These are phyloP conservation scores for Cygnus atratus DNA, from an alignment of 2,113 vertebrate genomes.

Conservation along the genomic window DNA sequence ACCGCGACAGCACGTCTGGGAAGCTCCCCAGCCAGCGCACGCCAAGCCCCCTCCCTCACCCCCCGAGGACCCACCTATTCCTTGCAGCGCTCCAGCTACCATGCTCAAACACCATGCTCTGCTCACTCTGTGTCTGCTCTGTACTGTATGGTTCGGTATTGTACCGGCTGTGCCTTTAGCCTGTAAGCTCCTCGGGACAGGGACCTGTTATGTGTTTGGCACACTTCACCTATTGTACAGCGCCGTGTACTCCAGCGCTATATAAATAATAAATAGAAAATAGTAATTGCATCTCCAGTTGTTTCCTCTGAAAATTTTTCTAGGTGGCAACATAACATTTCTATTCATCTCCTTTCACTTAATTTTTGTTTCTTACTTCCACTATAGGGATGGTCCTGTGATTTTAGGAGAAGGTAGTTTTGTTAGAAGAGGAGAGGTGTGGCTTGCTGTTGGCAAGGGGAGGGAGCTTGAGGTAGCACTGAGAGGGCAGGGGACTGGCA, in stretches of 20 bases:
- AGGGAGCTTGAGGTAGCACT: not conserved
- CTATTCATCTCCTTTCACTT: not conserved
- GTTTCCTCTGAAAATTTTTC: not conserved
- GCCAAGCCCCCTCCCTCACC: constrained; percentile 44
- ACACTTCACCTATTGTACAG: constrained; percentile 69
- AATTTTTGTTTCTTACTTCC: not conserved
- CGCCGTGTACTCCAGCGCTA: constrained; percentile 65
- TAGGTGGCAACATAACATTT: not conserved
- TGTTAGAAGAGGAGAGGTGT: not conserved
- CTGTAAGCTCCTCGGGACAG: constrained; percentile 68
- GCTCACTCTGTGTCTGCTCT: constrained; percentile 69
- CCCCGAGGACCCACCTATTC: constrained; percentile 66
- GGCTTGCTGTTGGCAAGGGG: not conserved
- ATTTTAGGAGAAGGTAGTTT: not conserved
- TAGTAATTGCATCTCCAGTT: constrained; percentile 5
- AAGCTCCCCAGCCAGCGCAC: constrained; percentile 6
- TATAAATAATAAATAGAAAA: constrained; percentile 66
- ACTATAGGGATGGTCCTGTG: not conserved
- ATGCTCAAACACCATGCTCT: constrained; percentile 63
- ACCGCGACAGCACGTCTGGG: not conserved
- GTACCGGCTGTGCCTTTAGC: constrained; percentile 67
- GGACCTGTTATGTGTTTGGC: constrained; percentile 67
- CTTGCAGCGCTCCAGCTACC: constrained; percentile 66
- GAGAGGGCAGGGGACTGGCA: not conserved
- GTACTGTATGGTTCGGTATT: constrained; percentile 68